Base-by-base conservation (phyloP, 2,113 vertebrate genomes). In the Dasyornis broadbenti region DNA sequence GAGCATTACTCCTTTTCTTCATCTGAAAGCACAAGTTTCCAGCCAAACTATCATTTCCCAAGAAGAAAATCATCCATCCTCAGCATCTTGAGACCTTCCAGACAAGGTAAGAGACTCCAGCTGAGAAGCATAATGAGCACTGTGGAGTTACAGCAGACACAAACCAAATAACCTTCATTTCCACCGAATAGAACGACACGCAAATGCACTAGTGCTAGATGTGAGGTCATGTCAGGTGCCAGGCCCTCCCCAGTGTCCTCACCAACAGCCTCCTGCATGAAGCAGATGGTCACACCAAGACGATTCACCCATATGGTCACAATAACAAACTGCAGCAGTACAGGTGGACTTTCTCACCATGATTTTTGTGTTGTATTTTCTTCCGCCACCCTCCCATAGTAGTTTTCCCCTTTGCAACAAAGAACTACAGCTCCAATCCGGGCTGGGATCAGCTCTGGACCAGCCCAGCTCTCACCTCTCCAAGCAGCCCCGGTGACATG, bases 261-360 rank as follows among this genome's bases (percentile, higher is more conserved):
- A 13, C 18, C 56, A 30, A 21, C 61, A 49, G 54, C 44, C 12
- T 71, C 22, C 71, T 54, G 40, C 11, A 7, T 4, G 52, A 24
- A 31, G 65, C 45, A 49, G 23, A 9, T 3, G 59, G 27, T 44
- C 47, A 37, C 37, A 44, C 33, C 20, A 7, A 0, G 44, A 17
- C 10, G 20, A 27, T 10, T 37, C 56, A 42, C 50, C 18, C 26
- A 0, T 6, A 4, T 0, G 3, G 24, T 33, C 47, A 23, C 30
- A 13, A 0, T 3, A 9, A 60, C 64, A 57, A 26, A 4, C 76
- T 15, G 39, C 70, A 52, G 30, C 0, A 1, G 3, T 8, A 57
- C 47, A 28, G 30, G 21, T 27, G 56, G 40, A 19, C 37, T 35
- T 86, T 22, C 60, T 59, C 72, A 64, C 14, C 7, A 0, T 9